phyloP scores from a whole-genome alignment of 2,113 vertebrate genomes.

The Gnathonemus longibarbis region DNA sequence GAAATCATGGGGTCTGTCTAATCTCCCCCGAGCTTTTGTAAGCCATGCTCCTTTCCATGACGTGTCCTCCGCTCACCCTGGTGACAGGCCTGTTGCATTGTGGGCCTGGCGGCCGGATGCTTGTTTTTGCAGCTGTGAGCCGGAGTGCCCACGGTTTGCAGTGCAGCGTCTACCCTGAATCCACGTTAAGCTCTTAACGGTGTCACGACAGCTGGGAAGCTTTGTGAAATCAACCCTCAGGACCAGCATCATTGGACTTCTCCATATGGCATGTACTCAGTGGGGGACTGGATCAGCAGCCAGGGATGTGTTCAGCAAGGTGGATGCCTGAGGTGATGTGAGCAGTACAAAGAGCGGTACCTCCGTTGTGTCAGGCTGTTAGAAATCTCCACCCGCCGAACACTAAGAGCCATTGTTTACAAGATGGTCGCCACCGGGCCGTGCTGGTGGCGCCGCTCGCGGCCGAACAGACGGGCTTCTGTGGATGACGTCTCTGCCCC shows the following conservation, averaged over 20 bases:
- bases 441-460: neutral
- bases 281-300: neutral
- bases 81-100: neutral
- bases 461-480: neutral
- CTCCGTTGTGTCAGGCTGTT: neutral
- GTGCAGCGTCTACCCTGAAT: neutral
- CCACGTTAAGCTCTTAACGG: neutral
- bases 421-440: neutral
- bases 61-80: neutral
- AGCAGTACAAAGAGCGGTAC: neutral
- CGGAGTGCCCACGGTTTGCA: neutral
- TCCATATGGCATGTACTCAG: neutral
- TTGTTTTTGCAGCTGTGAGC: neutral
- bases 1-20: neutral
- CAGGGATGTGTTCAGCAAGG: neutral
- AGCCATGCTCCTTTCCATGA: neutral
- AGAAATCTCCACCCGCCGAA: neutral
- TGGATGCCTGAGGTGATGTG: neutral
- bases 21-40: neutral
- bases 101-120: neutral
- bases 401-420: neutral
- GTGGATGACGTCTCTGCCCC: neutral
- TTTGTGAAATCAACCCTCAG: neutral
- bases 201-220: neutral
- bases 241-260: neutral